A percentile compares a stretch with the other conserved stretches of the same genome.
phyloP scores from a whole-genome alignment of 1,140 invertebrate species.

The Euura lappo region DNA sequence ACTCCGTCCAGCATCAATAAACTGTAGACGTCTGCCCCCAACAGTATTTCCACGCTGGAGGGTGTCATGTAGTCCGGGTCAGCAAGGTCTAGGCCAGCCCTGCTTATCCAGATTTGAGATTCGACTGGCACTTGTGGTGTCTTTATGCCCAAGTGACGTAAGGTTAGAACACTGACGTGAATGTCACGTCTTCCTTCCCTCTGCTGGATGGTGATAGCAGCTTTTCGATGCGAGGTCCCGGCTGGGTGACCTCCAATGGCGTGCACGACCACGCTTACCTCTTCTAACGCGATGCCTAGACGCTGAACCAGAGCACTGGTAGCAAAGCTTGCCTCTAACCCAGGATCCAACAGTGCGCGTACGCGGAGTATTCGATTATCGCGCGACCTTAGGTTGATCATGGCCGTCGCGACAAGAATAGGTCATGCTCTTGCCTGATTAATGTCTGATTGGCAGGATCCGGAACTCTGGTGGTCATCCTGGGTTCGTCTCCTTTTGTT shows the following conservation, averaged over 20 bases:
- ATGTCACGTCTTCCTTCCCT: too few relatives aligned
- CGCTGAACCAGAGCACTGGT: too few relatives aligned
- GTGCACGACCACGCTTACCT: too few relatives aligned
- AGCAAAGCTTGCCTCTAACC: not conserved
- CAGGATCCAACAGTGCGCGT: not conserved
- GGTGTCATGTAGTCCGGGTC: not conserved
- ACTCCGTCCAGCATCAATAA: constrained; percentile 14
- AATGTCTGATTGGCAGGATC: not conserved
- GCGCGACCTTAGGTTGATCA: not conserved
- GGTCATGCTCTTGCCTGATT: not conserved
- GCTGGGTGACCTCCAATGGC: too few relatives aligned
- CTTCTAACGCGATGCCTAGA: too few relatives aligned
- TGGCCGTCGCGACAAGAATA: not conserved
- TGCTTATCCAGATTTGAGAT: too few relatives aligned
- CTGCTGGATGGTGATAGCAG: too few relatives aligned
- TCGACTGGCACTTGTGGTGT: too few relatives aligned
- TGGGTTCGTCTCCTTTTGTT: not conserved
- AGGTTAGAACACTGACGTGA: too few relatives aligned
- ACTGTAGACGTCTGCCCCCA: constrained; percentile 18
- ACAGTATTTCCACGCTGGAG: not conserved
- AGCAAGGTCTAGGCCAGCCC: too few relatives aligned
- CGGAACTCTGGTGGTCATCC: not conserved
- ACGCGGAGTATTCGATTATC: not conserved
- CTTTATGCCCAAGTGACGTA: too few relatives aligned
- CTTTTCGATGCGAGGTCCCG: too few relatives aligned